Evolutionary conservation across 2,797 vertebrate genomes (phyloP).

Genomic region (Sciaenops ocellatus): DNA sequence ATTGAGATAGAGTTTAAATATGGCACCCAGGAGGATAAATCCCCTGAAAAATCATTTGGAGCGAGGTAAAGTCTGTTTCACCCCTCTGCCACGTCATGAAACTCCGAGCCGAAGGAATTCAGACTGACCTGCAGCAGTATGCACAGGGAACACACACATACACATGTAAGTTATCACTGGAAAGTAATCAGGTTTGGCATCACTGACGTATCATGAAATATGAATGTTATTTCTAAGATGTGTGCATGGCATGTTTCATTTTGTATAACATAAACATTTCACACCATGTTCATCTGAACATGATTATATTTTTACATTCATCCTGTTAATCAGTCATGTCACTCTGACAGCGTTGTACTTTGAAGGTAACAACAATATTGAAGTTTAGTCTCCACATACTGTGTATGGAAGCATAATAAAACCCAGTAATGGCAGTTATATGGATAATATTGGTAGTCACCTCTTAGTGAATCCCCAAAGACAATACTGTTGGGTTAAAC

Average conservation of each 20-base stretch:
- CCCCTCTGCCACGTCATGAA: slow-evolving; percentile 9
- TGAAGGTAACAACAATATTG: neutral
- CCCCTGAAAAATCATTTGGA: slow-evolving; percentile 5
- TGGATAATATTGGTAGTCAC: too few relatives aligned
- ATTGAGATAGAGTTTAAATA: slow-evolving; percentile 25
- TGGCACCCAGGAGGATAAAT: slow-evolving; percentile 22
- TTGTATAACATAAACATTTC: slow-evolving; percentile 22
- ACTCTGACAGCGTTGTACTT: neutral
- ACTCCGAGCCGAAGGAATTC: slow-evolving; percentile 45
- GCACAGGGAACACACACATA: slow-evolving; percentile 12
- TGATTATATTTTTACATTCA: neutral
- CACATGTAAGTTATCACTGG: slow-evolving; percentile 37
- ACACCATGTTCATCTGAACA: neutral
- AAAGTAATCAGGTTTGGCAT: slow-evolving; percentile 33
- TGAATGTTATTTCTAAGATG: slow-evolving; percentile 32
- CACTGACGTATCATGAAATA: slow-evolving; percentile 27
- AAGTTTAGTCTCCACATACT: neutral
- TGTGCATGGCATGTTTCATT: neutral
- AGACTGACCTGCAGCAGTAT: slow-evolving; percentile 38
- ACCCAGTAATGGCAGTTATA: neutral
- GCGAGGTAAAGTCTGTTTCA: slow-evolving; percentile 17
- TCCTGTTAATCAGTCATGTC: neutral
- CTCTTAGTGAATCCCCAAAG: neutral
- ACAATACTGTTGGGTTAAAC: neutral
- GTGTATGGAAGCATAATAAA: neutral